phyloP scores from a whole-genome alignment of 2,797 vertebrate species.

The Halcyon chelicuti region DNA sequence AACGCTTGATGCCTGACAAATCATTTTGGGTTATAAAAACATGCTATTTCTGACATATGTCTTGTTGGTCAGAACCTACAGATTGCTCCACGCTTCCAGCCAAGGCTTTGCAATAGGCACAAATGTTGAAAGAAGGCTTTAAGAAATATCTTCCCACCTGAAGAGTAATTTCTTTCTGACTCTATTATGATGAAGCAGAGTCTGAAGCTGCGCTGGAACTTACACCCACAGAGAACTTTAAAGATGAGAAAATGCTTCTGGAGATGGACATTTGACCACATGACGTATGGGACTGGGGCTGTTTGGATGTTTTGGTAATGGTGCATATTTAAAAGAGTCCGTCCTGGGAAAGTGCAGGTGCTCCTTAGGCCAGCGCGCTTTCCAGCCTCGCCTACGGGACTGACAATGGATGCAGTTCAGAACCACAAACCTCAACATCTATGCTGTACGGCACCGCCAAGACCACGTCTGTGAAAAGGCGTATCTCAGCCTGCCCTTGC shows the following conservation, averaged over 20 bases:
- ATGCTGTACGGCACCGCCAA: not conserved
- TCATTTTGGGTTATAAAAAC: not conserved
- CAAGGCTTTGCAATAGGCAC: not conserved
- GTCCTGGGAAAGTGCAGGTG: conserved; percentile 64
- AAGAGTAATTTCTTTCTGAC: conserved; percentile 64
- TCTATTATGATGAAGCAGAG: conserved; percentile 60
- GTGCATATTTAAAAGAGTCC: conserved; percentile 47
- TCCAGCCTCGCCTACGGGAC: conserved; percentile 49
- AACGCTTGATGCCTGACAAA: not conserved
- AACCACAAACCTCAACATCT: conserved; percentile 63
- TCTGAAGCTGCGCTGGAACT: conserved; percentile 27
- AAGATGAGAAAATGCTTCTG: conserved; percentile 65
- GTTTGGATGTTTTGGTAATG: conserved; percentile 37
- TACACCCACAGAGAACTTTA: conserved; percentile 66
- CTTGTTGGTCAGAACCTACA: not conserved
- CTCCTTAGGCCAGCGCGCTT: conserved; percentile 43
- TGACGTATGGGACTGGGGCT: not conserved
- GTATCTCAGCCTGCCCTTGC: conserved; percentile 48
- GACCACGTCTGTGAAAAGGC: conserved; percentile 20
- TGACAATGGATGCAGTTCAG: conserved; percentile 22
- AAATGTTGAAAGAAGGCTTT: conserved; percentile 52
- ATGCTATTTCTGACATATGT: conserved; percentile 1
- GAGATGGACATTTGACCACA: conserved; percentile 65
- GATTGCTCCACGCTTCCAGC: conserved; percentile 19
- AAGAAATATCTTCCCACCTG: conserved; percentile 60